phyloP scores from a whole-genome alignment of 2,888 invertebrate genomes.

The Lochmaea crataegi region DNA sequence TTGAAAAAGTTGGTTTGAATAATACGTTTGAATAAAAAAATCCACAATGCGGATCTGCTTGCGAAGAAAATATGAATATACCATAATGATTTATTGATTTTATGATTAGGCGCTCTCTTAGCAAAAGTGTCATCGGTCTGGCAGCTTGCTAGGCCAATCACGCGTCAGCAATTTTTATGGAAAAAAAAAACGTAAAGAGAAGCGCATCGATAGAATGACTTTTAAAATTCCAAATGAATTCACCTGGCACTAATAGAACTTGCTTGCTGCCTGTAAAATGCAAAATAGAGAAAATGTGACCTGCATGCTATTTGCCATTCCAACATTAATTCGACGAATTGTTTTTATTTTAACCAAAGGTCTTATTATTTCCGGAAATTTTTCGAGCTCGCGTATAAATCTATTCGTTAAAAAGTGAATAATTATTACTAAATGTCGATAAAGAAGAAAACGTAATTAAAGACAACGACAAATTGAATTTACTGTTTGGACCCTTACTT shows the following conservation, averaged over 20 bases:
- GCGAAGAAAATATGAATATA: conserved; percentile 51
- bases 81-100: conserved; percentile 54
- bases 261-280: conserved; percentile 15
- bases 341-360: neutral
- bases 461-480: no score
- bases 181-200: conserved; percentile 27
- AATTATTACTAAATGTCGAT: no score
- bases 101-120: conserved; percentile 52
- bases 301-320: conserved; percentile 17
- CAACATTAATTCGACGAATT: neutral
- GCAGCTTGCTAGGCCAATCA: conserved; percentile 53
- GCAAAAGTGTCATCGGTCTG: conserved; percentile 51
- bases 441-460: no score
- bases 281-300: conserved; percentile 30
- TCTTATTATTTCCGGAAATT: no score
- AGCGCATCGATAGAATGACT: conserved; percentile 34
- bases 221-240: conserved; percentile 49
- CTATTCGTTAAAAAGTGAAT: no score
- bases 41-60: neutral
- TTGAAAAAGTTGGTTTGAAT: no score
- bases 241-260: conserved; percentile 47
- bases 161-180: conserved; percentile 54
- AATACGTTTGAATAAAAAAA: no score
- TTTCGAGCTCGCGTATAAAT: no score
- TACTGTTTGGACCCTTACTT: no score